Evolutionary conservation across 2,888 invertebrate species (phyloP).

Genomic region (Temnothorax rugatulus): DNA sequence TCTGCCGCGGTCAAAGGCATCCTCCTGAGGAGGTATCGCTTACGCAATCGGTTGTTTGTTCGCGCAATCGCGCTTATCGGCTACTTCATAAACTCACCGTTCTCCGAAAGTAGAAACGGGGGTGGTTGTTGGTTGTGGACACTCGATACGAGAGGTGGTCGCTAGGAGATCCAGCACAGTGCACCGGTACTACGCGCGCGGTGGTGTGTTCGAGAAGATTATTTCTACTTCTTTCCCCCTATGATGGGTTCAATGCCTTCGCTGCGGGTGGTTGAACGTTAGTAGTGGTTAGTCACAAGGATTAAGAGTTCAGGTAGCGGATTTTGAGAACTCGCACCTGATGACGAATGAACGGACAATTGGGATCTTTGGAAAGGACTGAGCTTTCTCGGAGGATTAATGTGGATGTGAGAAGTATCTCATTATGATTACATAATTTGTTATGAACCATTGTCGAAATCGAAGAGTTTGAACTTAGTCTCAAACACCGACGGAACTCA

Average conservation of each 20-base stretch:
- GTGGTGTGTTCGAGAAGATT: background rate
- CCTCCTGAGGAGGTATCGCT: background rate
- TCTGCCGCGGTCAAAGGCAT: slow-evolving; percentile 46
- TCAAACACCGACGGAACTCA: slow-evolving; percentile 9
- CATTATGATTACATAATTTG: slow-evolving; percentile 41
- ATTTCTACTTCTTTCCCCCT: background rate
- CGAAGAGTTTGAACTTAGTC: slow-evolving; percentile 1
- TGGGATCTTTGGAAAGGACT: background rate
- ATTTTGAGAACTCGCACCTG: background rate
- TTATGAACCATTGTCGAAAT: slow-evolving; percentile 4
- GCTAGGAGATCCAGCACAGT: background rate
- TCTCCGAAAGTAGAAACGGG: background rate
- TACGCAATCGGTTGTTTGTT: slow-evolving; percentile 27
- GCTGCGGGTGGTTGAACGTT: slow-evolving; percentile 1
- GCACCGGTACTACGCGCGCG: background rate
- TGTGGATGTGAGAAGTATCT: slow-evolving; percentile 13
- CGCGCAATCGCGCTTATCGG: background rate
- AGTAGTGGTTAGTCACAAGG: background rate
- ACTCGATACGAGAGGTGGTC: background rate
- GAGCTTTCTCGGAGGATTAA: background rate
- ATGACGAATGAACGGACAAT: background rate
- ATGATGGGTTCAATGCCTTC: background rate
- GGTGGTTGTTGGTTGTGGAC: background rate
- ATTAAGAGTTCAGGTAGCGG: slow-evolving; percentile 6
- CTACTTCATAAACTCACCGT: background rate